phyloP scores from a whole-genome alignment of 2,888 invertebrate genomes.

The Herminia tarsipennalis region DNA sequence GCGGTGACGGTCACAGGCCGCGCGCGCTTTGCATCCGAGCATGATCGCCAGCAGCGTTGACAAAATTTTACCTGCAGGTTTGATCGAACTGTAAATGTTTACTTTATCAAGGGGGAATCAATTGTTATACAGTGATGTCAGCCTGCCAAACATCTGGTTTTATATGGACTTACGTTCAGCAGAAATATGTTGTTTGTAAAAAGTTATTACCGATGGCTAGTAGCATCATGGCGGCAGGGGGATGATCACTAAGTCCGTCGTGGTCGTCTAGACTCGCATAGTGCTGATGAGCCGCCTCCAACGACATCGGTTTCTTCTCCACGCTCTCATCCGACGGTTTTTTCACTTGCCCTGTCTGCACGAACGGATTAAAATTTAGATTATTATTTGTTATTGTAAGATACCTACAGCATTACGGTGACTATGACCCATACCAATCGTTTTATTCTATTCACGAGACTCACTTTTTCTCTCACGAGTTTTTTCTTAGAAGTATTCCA shows the following conservation, averaged over 20 bases:
- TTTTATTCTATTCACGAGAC: not conserved
- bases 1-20: slow-evolving; percentile 90
- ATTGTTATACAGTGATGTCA: too few relatives aligned
- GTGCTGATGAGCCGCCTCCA: slow-evolving; percentile 37
- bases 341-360: slow-evolving; percentile 14
- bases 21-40: slow-evolving; percentile 93
- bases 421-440: too few relatives aligned
- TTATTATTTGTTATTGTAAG: too few relatives aligned
- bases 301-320: slow-evolving; percentile 21
- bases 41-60: slow-evolving; percentile 92
- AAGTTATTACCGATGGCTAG: slow-evolving; percentile 91
- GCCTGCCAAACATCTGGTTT: too few relatives aligned
- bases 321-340: slow-evolving; percentile 10
- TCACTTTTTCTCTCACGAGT: slow-evolving; percentile 18
- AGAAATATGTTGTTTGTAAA: too few relatives aligned
- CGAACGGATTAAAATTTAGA: not conserved
- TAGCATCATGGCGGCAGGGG: slow-evolving; percentile 92
- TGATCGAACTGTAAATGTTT: too few relatives aligned
- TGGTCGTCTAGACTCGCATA: slow-evolving; percentile 61
- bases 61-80: slow-evolving; percentile 91
- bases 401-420: too few relatives aligned
- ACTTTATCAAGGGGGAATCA: too few relatives aligned
- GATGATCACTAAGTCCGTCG: slow-evolving; percentile 89
- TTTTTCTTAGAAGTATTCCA: slow-evolving; percentile 27
- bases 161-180: too few relatives aligned